Conservation (phyloP, 2,797 vertebrate genomes). For the Coilia nasus region DNA sequence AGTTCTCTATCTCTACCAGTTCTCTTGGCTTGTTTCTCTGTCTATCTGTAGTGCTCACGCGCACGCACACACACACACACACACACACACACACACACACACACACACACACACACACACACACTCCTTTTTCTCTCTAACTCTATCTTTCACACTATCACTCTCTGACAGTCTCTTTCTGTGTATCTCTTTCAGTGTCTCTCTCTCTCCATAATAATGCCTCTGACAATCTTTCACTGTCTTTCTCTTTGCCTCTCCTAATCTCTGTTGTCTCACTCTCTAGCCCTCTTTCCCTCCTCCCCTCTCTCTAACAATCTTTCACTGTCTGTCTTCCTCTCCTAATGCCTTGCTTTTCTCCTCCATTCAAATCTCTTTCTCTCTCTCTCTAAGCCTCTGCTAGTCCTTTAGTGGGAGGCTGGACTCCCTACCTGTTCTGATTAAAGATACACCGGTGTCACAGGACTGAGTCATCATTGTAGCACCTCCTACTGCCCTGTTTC, state of each 20-base stretch:
- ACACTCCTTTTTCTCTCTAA: neutral
- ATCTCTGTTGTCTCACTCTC: neutral
- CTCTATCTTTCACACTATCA: constrained; percentile 23
- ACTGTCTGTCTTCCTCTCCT: neutral
- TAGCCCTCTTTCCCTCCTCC: neutral
- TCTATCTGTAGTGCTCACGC: neutral
- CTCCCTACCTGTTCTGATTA: neutral
- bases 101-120: too few species aligned
- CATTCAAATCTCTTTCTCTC: neutral
- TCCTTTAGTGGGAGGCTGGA: neutral
- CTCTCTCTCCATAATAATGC: neutral
- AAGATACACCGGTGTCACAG: neutral
- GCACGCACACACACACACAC: neutral
- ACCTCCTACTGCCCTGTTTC: neutral
- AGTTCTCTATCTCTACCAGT: constrained; percentile 31
- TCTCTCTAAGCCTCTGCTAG: too few species aligned
- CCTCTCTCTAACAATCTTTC: neutral
- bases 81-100: neutral
- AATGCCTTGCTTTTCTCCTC: neutral
- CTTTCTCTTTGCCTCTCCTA: neutral
- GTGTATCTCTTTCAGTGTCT: neutral
- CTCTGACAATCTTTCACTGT: neutral
- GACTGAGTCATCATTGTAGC: neutral
- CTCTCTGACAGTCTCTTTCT: constrained; percentile 25
- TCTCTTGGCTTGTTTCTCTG: neutral